Percentiles rank a stretch among this genome's conserved stretches.
Evolutionary conservation across 2,797 vertebrate genomes (phyloP).

Genomic region (Melanotaenia trifasciata): DNA sequence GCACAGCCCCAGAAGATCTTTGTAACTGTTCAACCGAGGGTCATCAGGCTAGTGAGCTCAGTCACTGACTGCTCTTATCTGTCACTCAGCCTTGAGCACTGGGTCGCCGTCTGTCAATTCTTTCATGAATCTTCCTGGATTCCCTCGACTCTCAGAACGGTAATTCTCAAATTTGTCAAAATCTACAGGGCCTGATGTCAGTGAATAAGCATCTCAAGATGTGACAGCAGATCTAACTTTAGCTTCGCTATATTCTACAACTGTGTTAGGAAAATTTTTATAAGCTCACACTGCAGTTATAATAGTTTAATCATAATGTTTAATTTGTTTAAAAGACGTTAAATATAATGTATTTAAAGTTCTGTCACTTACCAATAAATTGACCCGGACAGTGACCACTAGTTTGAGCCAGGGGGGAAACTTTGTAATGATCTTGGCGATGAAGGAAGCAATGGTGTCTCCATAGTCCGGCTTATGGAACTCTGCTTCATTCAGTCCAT

Average conservation of each 20-base stretch:
- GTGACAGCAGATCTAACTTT: constrained; percentile 5
- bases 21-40: constrained; percentile 39
- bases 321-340: not conserved
- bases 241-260: not conserved
- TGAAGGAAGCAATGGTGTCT: constrained; percentile 96
- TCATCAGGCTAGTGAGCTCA: constrained; percentile 37
- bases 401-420: constrained; percentile 97
- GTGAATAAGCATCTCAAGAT: constrained; percentile 8
- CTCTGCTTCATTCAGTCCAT: constrained; percentile 97
- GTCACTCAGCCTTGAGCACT: constrained; percentile 39
- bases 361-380: constrained; percentile 88
- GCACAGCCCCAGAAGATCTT: constrained; percentile 29
- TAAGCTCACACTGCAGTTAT: not conserved
- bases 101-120: constrained; percentile 46
- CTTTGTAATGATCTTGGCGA: constrained; percentile 91
- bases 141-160: constrained; percentile 25
- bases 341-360: not conserved
- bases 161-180: constrained; percentile 32
- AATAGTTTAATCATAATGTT: not conserved
- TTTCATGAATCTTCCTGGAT: constrained; percentile 39
- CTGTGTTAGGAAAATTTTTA: not conserved
- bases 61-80: constrained; percentile 40
- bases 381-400: constrained; percentile 93
- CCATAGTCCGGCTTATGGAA: constrained; percentile 99
- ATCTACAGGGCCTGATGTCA: constrained; percentile 28